These are phyloP conservation scores for Physeter macrocephalus DNA, from an alignment of 2,113 vertebrate genomes.

Conservation along the genomic window DNA sequence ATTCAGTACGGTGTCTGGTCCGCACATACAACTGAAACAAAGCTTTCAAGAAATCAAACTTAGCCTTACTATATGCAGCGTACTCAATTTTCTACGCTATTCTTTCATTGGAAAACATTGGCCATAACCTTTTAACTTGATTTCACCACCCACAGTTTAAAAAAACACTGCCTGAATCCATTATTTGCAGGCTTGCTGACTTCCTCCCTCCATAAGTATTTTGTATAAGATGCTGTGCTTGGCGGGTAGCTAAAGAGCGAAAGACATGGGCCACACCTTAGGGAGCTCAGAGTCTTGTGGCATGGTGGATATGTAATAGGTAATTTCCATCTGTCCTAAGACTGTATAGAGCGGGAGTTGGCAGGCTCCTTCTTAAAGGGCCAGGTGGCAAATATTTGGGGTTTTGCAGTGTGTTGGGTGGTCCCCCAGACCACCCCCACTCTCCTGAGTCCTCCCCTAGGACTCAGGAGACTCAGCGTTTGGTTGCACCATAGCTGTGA, in stretches of 20 bases:
- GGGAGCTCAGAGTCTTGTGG: neutral
- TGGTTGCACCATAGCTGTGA: neutral
- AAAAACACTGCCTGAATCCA: neutral
- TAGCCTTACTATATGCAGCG: neutral
- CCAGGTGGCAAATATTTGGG: neutral
- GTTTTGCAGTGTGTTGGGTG: neutral
- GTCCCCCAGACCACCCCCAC: neutral
- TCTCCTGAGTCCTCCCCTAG: too few relatives aligned
- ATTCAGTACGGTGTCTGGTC: neutral
- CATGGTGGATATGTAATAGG: neutral
- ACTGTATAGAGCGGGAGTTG: neutral
- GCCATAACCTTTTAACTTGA: neutral
- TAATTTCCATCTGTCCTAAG: neutral
- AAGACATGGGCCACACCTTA: neutral
- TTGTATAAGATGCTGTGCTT: neutral
- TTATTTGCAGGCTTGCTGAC: neutral
- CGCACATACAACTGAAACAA: neutral
- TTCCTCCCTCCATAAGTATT: constrained; percentile 13
- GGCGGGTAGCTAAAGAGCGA: neutral
- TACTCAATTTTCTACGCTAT: neutral
- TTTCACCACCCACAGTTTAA: neutral
- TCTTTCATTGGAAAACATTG: constrained; percentile 21
- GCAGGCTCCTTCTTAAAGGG: neutral
- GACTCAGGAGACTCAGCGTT: neutral
- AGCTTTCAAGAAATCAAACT: neutral